Evolutionary conservation across 2,888 invertebrate species (phyloP), one percentile per base, ranked within the genome.

Genomic region (Rhabditoides inermis): DNA sequence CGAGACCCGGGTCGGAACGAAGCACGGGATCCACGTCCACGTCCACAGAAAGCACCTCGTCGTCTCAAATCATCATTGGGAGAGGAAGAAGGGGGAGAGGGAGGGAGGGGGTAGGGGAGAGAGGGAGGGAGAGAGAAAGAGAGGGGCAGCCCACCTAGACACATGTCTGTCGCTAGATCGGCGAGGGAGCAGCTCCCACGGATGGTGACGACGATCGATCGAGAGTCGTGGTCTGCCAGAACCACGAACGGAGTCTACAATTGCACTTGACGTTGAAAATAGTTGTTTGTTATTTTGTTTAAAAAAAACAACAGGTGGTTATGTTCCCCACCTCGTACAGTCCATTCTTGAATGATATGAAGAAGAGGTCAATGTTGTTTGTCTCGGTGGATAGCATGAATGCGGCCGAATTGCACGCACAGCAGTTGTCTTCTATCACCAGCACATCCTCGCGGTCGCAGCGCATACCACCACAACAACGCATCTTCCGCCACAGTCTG

Each of bases 381-480:
- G 88, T 77, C 63, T 84, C 83, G 1, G 88, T 86, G 18, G 87
- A 83, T 74, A 85, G 84, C 76, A 85, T 85, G 55, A 90, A 84
- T 15, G 88, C 88, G 4, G 88, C 86, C 53, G 87, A 84, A 78
- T 88, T 85, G 78, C 90, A 90, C 70, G 86, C 80, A 77, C 90
- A 90, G 77, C 88, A 88, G 79, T 90, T 90, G 79, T 90, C 90
- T 57, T 87, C 86, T n/a, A 84, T 82, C 40, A 88, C 85, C 45
- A 70, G 58, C n/a, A 68, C 70, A 28, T n/a, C 26, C 52, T 63
- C 63, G 56, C 60, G 61, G 20, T 60, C 55, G 39, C 61, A 57
- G 18, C 59, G 47, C 49, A 59, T 50, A 18, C 51, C 45, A 27
- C 61, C 63, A 42, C 67, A 70, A 40, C 63, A 69, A 40, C 63